A percentile compares a stretch with the other conserved stretches of the same genome.
phyloP scores from a whole-genome alignment of 2,888 invertebrate genomes.

The Erpobdella octoculata region DNA sequence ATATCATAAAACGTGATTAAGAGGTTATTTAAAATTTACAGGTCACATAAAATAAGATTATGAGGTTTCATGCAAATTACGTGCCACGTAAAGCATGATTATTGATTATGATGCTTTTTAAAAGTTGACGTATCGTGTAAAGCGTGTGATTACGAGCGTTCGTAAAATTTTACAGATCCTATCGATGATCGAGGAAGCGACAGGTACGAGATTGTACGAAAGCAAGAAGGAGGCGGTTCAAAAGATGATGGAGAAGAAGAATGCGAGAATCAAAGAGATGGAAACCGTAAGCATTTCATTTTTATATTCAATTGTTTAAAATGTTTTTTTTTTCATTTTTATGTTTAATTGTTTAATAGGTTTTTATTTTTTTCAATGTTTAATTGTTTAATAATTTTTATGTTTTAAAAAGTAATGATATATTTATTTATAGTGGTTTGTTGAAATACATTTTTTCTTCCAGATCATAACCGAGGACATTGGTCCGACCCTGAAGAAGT shows the following conservation, averaged over 20 bases:
- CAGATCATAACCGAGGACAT: constrained; percentile 68
- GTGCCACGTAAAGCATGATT: no score
- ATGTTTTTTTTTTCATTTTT: neutral
- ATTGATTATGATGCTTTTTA: no score
- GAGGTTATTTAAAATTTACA: no score
- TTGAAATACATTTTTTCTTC: constrained; percentile 1
- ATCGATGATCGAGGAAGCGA: constrained; percentile 93
- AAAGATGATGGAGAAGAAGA: constrained; percentile 82
- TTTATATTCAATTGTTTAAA: neutral
- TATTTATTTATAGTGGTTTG: neutral
- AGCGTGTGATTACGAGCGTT: neutral
- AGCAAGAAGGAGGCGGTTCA: constrained; percentile 77
- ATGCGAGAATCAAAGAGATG: constrained; percentile 77
- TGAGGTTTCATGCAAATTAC: no score
- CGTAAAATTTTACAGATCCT: constrained; percentile 48
- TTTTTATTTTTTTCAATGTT: neutral
- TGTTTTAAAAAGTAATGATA: neutral
- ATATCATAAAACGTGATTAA: no score
- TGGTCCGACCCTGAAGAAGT: constrained; percentile 74
- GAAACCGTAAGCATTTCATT: constrained; percentile 59
- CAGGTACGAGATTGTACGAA: constrained; percentile 93
- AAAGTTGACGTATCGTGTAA: neutral
- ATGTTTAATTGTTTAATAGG: neutral
- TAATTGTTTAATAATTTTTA: neutral
- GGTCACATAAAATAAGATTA: no score